phyloP scores from a whole-genome alignment of 1,140 invertebrate genomes.

The Pogonognathellus flavescens region DNA sequence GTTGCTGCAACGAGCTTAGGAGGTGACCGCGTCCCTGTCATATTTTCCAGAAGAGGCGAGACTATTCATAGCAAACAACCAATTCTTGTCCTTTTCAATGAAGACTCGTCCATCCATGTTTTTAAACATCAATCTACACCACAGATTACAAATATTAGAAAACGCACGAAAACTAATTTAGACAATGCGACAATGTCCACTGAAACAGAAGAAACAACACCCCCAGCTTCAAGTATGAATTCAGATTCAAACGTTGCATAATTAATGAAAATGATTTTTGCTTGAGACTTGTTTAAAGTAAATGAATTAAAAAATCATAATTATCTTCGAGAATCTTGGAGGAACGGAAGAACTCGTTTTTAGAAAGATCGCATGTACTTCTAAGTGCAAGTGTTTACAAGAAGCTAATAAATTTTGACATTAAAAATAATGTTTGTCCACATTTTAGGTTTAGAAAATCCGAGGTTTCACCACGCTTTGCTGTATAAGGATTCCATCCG shows the following conservation, averaged over 20 bases:
- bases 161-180: not conserved
- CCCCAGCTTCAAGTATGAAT: constrained; percentile 62
- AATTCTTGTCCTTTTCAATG: constrained; percentile 66
- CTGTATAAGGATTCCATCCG: constrained; percentile 65
- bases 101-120: constrained; percentile 59
- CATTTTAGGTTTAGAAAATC: constrained; percentile 64
- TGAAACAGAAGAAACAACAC: constrained; percentile 21
- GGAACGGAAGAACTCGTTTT: too few species aligned
- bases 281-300: too few species aligned
- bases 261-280: not conserved
- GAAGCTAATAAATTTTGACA: too few species aligned
- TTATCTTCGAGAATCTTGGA: too few species aligned
- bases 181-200: not conserved
- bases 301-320: too few species aligned
- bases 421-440: not conserved
- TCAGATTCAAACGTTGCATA: too few species aligned
- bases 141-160: not conserved
- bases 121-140: constrained; percentile 20
- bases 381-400: too few species aligned
- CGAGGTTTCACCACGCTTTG: constrained; percentile 65
- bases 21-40: constrained; percentile 69
- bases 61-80: constrained; percentile 64
- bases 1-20: constrained; percentile 66
- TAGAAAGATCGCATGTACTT: too few species aligned
- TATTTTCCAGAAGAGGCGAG: constrained; percentile 60